These are phyloP conservation scores for Ichneumoninae sp. DNA, from an alignment of 2,888 invertebrate genomes.

Conservation along the genomic window DNA sequence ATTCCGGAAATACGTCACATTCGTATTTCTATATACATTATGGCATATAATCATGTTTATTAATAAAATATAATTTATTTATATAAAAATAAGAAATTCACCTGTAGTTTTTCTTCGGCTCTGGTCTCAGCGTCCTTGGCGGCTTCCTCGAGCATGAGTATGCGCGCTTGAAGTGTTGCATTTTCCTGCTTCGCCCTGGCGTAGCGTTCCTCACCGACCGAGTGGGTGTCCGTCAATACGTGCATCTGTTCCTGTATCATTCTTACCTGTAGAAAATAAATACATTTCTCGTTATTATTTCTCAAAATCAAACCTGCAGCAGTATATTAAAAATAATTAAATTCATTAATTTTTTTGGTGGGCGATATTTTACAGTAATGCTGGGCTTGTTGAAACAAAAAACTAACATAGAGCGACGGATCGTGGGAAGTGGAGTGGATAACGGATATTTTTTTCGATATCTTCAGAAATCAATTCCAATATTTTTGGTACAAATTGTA, in stretches of 20 bases:
- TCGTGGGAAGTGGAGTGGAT: neutral
- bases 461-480: neutral
- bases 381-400: neutral
- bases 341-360: neutral
- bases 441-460: neutral
- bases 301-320: neutral
- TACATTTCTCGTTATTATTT: neutral
- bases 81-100: conserved; percentile 69
- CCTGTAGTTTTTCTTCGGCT: conserved; percentile 85
- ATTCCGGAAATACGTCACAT: no score
- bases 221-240: conserved; percentile 94
- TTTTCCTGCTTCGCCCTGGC: conserved; percentile 96
- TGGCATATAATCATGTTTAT: no score
- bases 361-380: neutral
- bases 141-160: conserved; percentile 95
- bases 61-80: neutral
- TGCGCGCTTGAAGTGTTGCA: conserved; percentile 94
- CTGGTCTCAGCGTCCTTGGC: conserved; percentile 84
- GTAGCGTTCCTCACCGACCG: conserved; percentile 94
- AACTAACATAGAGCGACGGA: neutral
- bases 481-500: conserved; percentile 66
- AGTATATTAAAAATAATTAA: neutral
- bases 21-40: no score
- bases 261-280: conserved; percentile 89
- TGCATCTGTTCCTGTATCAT: conserved; percentile 96